Conservation (phyloP, 2,888 invertebrate genomes). For the Meiosimyza platycephala region DNA sequence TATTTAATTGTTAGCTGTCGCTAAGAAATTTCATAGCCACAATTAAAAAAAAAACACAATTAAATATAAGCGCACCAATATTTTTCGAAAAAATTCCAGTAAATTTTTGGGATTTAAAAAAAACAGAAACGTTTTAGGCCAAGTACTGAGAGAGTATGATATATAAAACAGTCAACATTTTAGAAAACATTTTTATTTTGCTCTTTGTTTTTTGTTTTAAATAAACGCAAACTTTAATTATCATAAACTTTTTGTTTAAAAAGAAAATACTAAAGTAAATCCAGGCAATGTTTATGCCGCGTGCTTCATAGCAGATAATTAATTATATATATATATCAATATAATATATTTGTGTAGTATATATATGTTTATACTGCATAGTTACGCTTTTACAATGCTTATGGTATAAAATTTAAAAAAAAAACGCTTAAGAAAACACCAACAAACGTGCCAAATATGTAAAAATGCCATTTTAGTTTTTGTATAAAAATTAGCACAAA, state of each 20-base stretch:
- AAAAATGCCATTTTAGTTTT: background rate
- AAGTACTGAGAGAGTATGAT: too few relatives aligned
- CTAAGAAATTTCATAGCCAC: slow-evolving; percentile 13
- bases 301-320: background rate
- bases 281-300: background rate
- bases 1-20: slow-evolving; percentile 24
- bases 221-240: too few relatives aligned
- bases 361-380: too few relatives aligned
- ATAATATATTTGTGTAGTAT: background rate
- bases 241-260: too few relatives aligned
- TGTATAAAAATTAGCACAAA: background rate
- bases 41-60: background rate
- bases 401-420: background rate
- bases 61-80: too few relatives aligned
- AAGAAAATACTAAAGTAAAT: too few relatives aligned
- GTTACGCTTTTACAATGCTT: too few relatives aligned
- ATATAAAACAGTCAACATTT: slow-evolving; percentile 20
- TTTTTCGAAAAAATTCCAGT: too few relatives aligned
- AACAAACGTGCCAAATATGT: slow-evolving; percentile 9
- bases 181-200: background rate
- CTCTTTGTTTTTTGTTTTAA: too few relatives aligned
- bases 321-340: background rate
- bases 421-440: background rate
- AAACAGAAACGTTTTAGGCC: slow-evolving; percentile 8
- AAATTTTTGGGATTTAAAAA: too few relatives aligned